These are phyloP conservation scores for Drosophila cracens DNA, from an alignment of 2,888 invertebrate species.

Conservation along the genomic window DNA sequence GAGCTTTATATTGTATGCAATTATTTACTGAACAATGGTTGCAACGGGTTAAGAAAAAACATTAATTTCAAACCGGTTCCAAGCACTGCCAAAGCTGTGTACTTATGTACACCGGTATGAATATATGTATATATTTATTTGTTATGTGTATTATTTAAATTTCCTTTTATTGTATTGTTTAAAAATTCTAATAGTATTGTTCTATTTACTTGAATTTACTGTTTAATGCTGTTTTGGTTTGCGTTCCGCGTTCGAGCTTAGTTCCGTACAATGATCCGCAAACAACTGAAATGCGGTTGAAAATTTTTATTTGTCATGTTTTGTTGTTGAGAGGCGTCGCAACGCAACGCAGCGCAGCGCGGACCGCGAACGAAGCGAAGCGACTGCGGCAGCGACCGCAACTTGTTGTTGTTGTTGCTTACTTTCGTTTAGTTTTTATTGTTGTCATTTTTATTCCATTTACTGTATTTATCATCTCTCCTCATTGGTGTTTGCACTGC, in stretches of 20 bases:
- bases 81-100: constrained; percentile 1
- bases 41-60: background rate
- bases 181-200: constrained; percentile 9
- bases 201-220: constrained; percentile 43
- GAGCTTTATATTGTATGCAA: constrained; percentile 3
- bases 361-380: constrained; percentile 27
- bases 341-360: constrained; percentile 5
- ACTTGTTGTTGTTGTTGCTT: constrained; percentile 57
- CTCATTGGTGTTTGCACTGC: constrained; percentile 14
- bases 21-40: constrained; percentile 4
- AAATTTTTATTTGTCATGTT: constrained; percentile 39
- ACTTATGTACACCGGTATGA: background rate
- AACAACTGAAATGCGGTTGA: constrained; percentile 68
- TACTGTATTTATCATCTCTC: constrained; percentile 48
- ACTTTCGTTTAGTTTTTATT: constrained; percentile 15
- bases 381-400: constrained; percentile 37
- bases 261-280: constrained; percentile 69
- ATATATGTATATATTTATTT: background rate
- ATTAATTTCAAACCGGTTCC: constrained; percentile 25
- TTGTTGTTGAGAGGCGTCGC: constrained; percentile 24
- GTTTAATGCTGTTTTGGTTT: constrained; percentile 31
- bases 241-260: constrained; percentile 55
- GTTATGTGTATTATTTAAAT: background rate
- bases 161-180: constrained; percentile 6
- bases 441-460: constrained; percentile 31